These are phyloP conservation scores for Enteromius treurensis DNA, from an alignment of 2,797 vertebrate species.

Conservation along the genomic window DNA sequence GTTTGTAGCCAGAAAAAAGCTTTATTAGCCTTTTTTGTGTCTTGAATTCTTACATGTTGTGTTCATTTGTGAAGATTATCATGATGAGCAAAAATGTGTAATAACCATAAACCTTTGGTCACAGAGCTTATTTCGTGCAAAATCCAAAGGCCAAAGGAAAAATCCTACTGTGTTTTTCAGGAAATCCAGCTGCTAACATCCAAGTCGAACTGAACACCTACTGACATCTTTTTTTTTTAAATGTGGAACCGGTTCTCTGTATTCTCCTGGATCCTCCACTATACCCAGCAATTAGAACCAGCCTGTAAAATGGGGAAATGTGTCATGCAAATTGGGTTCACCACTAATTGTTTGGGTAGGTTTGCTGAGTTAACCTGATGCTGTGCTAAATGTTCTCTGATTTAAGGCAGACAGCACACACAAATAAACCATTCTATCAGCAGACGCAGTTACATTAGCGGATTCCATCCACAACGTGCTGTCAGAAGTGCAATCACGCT, in stretches of 20 bases:
- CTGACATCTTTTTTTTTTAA: not conserved
- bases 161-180: not conserved
- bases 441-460: not conserved
- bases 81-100: not conserved
- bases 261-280: not conserved
- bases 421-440: constrained; percentile 36
- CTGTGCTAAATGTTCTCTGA: constrained; percentile 25
- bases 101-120: not conserved
- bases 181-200: not conserved
- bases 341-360: not conserved
- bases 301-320: not conserved
- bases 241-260: not conserved
- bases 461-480: constrained; percentile 14
- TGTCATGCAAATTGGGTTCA: not conserved
- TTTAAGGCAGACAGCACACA: constrained; percentile 13
- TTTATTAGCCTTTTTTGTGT: not conserved
- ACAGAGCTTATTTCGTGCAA: not conserved
- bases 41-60: not conserved
- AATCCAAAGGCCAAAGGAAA: not conserved
- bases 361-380: constrained; percentile 19
- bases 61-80: not conserved
- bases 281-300: not conserved
- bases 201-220: not conserved
- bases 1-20: not conserved
- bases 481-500: constrained; percentile 39